Evolutionary conservation across 1,140 invertebrate genomes (phyloP), one percentile per base, ranked within the genome.

Genomic region (Phthorimaea operculella): DNA sequence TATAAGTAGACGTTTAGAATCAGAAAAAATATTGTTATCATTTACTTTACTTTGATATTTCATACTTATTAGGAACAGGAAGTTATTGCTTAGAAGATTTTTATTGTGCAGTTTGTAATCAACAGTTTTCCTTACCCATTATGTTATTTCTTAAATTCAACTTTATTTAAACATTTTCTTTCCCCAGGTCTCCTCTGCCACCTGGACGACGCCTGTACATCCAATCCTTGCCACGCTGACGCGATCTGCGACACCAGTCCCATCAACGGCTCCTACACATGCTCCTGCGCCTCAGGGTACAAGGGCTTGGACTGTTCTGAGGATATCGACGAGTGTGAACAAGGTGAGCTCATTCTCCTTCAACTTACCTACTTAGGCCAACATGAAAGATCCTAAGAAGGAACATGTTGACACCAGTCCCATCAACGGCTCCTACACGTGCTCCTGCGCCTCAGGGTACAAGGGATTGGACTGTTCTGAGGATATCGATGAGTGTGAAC

Each of bases 231-330:
- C 75, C 95, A 97, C 67, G 90, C 92, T 0, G 95, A 95, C 59
- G 95, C 97, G 6, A 94, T 94, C 62, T 99, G 97, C 72, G 95
- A 98, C 76, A 98, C 97, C 0, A 97, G 94, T 62, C 96, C 96
- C 9, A 96, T 98, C 61, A 96, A 97, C 70, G 96, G 97, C 0
- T 95, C 94, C 4, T 97, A 95, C 79, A 92, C 96, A 10, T 99
- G 97, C 77, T 95, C 94, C 9, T 99, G 97, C 74, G 94, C 95
- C 15, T 91, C 90, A 2, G 96, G 96, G 5, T 97, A 94, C 84
- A 96, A 95, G 79, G 96, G 96, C 7, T 85, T 93, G 8, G 91
- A 96, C 74, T 99, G 97, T 70, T 96, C 95, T 0, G 91, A 95
- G 68, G 97, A 99, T 75, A 94, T 98, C 58, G 90, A 99, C 74